These are phyloP conservation scores for Teleiodes luculella DNA, from an alignment of 2,888 invertebrate genomes.

Conservation along the genomic window DNA sequence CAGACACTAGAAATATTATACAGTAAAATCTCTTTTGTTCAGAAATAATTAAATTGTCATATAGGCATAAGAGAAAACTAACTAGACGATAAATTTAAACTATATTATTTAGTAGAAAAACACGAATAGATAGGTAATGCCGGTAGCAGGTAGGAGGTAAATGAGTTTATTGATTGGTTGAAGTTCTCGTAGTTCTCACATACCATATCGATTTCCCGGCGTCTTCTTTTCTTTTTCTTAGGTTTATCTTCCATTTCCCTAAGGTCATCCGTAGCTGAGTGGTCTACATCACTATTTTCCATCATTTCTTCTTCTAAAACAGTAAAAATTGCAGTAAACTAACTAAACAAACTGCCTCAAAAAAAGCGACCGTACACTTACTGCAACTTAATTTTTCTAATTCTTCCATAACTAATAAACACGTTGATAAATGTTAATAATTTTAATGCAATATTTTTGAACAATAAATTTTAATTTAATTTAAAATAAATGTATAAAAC, in stretches of 20 bases:
- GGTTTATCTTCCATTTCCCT: slow-evolving; percentile 61
- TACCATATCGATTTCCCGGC: slow-evolving; percentile 66
- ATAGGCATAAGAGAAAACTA: too few relatives aligned
- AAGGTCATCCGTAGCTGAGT: slow-evolving; percentile 62
- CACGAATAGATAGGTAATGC: too few relatives aligned
- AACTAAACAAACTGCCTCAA: slow-evolving; percentile 6
- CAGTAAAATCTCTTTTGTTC: too few relatives aligned
- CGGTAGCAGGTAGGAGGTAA: too few relatives aligned
- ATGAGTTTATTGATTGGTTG: neutral
- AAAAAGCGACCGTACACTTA: slow-evolving; percentile 39
- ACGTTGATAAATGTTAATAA: neutral
- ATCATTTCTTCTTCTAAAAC: slow-evolving; percentile 61
- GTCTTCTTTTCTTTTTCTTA: slow-evolving; percentile 61
- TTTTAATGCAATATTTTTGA: neutral
- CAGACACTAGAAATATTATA: too few relatives aligned
- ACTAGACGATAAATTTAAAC: too few relatives aligned
- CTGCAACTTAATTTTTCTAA: slow-evolving; percentile 69
- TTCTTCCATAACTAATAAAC: slow-evolving; percentile 49
- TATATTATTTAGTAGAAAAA: too few relatives aligned
- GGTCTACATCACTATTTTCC: slow-evolving; percentile 67
- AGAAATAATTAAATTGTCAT: too few relatives aligned
- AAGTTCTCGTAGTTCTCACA: neutral
- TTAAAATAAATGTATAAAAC: neutral
- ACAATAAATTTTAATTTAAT: too few relatives aligned
- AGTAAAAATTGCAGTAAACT: slow-evolving; percentile 8